phyloP scores from a whole-genome alignment of 2,797 vertebrate species.

The Simalia tracyae region DNA sequence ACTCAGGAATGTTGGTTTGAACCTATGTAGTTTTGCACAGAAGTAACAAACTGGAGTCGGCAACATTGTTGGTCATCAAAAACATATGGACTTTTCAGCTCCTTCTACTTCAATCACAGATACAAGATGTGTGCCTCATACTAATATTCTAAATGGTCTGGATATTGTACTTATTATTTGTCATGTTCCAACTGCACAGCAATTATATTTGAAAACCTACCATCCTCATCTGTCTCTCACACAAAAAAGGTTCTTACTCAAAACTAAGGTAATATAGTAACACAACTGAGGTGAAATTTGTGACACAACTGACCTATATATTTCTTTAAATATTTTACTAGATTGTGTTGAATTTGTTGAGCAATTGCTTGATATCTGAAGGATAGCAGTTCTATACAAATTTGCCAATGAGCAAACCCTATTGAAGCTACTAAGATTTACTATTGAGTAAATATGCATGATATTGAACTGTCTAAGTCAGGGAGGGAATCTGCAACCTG shows the following conservation, averaged over 20 bases:
- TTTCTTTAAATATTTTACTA: background rate
- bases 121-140: too few relatives aligned
- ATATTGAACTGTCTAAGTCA: background rate
- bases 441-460: background rate
- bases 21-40: background rate
- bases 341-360: background rate
- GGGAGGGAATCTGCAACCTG: too few relatives aligned
- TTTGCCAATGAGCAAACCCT: background rate
- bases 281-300: background rate
- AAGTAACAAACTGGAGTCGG: background rate
- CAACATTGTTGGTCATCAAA: too few relatives aligned
- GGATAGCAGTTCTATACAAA: background rate
- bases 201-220: background rate
- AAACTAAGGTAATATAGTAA: too few relatives aligned
- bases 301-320: background rate
- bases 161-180: too few relatives aligned
- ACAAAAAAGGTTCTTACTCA: too few relatives aligned
- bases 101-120: too few relatives aligned
- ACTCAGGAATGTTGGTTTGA: background rate
- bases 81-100: too few relatives aligned
- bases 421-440: background rate
- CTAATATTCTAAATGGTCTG: too few relatives aligned
- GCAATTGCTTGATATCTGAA: background rate
- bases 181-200: too few relatives aligned
- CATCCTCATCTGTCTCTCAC: too few relatives aligned